Conservation (phyloP, 2,113 vertebrate genomes). For the Notechis scutatus region DNA sequence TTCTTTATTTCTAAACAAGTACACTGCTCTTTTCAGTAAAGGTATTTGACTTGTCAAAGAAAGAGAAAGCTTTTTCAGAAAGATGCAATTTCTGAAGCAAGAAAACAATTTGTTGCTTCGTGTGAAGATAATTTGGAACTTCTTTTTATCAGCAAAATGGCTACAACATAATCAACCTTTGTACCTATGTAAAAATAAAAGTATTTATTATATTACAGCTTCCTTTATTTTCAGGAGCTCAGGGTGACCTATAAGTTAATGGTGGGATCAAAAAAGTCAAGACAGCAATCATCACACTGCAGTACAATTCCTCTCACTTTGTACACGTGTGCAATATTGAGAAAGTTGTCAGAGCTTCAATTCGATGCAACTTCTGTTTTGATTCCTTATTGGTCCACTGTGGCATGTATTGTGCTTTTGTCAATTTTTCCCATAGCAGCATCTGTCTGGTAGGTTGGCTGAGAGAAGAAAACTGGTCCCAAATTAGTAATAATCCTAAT, state of each 20-base stretch:
- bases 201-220: neutral
- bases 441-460: neutral
- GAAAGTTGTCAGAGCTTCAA: neutral
- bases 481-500: neutral
- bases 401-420: neutral
- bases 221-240: neutral
- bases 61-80: neutral
- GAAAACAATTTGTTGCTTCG: neutral
- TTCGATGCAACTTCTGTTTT: neutral
- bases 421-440: neutral
- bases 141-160: neutral
- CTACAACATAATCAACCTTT: neutral
- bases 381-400: neutral
- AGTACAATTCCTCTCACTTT: neutral
- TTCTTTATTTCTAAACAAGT: neutral
- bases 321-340: neutral
- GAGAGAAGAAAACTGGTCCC: neutral
- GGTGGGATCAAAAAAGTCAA: neutral
- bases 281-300: neutral
- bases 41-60: neutral
- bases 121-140: neutral
- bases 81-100: neutral
- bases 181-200: neutral
- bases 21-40: neutral
- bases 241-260: neutral